Conservation (phyloP, 92 coral and sea anemone species). For the Porites evermanni region DNA sequence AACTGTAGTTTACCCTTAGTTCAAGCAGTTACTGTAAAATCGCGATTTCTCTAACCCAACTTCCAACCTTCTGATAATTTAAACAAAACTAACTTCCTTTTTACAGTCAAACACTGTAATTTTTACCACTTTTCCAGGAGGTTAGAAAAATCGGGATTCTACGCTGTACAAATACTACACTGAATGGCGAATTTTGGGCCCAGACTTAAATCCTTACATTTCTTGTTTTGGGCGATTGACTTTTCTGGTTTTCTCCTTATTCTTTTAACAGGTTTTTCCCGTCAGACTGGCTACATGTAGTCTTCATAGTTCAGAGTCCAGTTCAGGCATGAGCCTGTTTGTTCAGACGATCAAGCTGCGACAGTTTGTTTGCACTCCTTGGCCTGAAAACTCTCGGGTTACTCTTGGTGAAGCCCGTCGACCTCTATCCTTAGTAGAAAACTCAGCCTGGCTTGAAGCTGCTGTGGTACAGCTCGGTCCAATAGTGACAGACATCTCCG, state of each 20-base stretch:
- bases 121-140: no score
- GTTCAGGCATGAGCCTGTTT: conserved; percentile 84
- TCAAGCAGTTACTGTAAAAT: no score
- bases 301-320: conserved; percentile 81
- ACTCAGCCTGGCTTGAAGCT: conserved; percentile 92
- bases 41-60: no score
- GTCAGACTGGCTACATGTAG: conserved; percentile 91
- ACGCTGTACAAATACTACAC: no score
- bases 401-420: conserved; percentile 78
- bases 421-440: conserved; percentile 82
- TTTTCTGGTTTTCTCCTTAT: not conserved
- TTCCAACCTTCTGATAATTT: no score
- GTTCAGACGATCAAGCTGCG: conserved; percentile 85
- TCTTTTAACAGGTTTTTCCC: conserved; percentile 73
- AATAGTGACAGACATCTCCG: conserved; percentile 83
- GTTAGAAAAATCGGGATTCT: no score
- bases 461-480: conserved; percentile 90
- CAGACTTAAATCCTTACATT: no score
- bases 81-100: no score
- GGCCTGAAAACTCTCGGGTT: conserved; percentile 62
- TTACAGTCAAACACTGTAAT: no score
- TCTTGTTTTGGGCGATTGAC: not conserved
- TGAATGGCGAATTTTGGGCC: no score
- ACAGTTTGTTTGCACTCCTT: conserved; percentile 91
- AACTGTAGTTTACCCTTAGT: no score